These are phyloP conservation scores for Yponomeuta malinellus DNA, from an alignment of 2,888 invertebrate genomes.

Conservation along the genomic window DNA sequence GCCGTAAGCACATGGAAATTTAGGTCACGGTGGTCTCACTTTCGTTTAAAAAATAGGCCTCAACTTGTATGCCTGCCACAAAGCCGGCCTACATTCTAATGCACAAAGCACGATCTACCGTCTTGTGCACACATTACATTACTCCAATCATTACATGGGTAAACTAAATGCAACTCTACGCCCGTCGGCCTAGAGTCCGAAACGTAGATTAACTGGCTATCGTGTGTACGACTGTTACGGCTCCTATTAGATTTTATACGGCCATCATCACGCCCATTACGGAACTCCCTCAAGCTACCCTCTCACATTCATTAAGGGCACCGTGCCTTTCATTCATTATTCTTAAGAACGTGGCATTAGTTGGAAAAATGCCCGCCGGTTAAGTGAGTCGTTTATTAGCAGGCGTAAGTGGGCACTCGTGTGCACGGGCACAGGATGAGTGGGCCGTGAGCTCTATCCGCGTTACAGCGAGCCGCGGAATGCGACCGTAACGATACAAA, in stretches of 20 bases:
- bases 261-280: slow-evolving; percentile 55
- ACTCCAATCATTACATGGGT: too few relatives aligned
- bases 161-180: too few relatives aligned
- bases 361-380: slow-evolving; percentile 47
- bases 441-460: not conserved
- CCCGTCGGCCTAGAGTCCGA: too few relatives aligned
- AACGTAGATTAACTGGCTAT: not conserved
- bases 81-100: too few relatives aligned
- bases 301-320: slow-evolving; percentile 56
- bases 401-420: not conserved
- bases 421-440: not conserved
- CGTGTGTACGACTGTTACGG: slow-evolving; percentile 42
- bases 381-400: slow-evolving; percentile 47
- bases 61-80: too few relatives aligned
- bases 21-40: too few relatives aligned
- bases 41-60: too few relatives aligned
- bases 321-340: slow-evolving; percentile 54
- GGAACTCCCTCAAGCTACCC: slow-evolving; percentile 47
- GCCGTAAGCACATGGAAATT: too few relatives aligned
- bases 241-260: slow-evolving; percentile 65
- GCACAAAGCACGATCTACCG: too few relatives aligned
- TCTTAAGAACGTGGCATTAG: slow-evolving; percentile 51
- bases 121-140: too few relatives aligned
- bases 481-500: too few relatives aligned
- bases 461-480: too few relatives aligned